Conservation (phyloP, 2,113 vertebrate genomes). For the Coturnix japonica region DNA sequence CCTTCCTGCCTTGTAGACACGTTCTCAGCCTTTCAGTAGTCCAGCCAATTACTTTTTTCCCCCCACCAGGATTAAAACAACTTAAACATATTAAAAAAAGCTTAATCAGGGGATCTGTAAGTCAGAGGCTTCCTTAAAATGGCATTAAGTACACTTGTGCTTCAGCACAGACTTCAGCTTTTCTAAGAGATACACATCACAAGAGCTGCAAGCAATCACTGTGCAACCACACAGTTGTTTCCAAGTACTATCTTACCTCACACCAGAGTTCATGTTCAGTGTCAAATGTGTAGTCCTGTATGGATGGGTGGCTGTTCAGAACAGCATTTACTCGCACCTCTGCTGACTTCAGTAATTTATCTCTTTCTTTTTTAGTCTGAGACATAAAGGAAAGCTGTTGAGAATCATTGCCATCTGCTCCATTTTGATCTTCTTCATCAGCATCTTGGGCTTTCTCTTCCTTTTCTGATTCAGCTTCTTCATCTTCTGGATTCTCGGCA, state of each 20-base stretch:
- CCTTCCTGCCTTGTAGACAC: not conserved
- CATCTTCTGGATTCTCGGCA: slow-evolving; percentile 52
- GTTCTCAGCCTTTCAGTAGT: not conserved
- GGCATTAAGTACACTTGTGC: not conserved
- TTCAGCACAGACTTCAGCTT: not conserved
- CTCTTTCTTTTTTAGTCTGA: not conserved
- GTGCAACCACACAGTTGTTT: not conserved
- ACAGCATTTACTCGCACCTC: slow-evolving; percentile 81
- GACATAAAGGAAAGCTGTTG: not conserved
- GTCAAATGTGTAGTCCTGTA: slow-evolving; percentile 89
- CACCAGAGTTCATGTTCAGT: slow-evolving; percentile 86
- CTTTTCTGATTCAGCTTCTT: slow-evolving; percentile 3
- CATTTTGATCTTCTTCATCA: not conserved
- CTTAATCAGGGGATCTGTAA: not conserved
- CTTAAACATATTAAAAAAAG: not conserved
- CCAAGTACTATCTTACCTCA: slow-evolving; percentile 80
- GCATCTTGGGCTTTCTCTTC: not conserved
- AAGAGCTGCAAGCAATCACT: not conserved
- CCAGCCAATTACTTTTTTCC: rapidly evolving
- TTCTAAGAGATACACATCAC: not conserved
- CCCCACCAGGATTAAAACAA: not conserved
- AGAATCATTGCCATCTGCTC: slow-evolving; percentile 4
- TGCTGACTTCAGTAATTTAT: not conserved
- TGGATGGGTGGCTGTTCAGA: slow-evolving; percentile 67
- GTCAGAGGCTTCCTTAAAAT: not conserved